Base-by-base conservation (phyloP, 2,797 vertebrate genomes). In the Oreochromis mossambicus region DNA sequence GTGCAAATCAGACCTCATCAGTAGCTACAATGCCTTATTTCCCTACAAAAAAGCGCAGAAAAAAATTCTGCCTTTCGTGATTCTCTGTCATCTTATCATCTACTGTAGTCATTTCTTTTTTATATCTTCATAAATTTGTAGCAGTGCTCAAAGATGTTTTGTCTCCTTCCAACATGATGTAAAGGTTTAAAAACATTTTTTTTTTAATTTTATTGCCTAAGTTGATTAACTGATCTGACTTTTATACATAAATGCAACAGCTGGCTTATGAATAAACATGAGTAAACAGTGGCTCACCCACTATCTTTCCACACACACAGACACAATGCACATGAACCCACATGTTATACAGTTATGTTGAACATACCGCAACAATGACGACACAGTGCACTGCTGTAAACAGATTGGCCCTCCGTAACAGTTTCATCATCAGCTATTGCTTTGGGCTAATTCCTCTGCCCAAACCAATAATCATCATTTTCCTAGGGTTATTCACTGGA, bases 1-100 rank as follows among this genome's bases (percentile, higher is more conserved):
- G 63, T 92, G 78, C 84, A 86, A 88, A 88, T 90, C 32, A 61
- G 46, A 2, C 36, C 54, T 83, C 77, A 52, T 85, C 78, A 82
- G 78, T 56, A 52, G 58, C 77, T 48, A 6, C 81, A 41, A 54
- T 38, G 10, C 55, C 32, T 66, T 13, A n/a, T 50, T 75, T 50
- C 68, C 17, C 5, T 0, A 48, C 10, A 19, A 75, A 73, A 73
- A 73, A 48, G 43, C 0, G 0, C 13, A 19, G 6, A 48, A 29
- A 38, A 38, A 24, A 1, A 0, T 36, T 61, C 17, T 48, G 43
- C 43, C 68, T 50, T 13, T 13, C 3, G 0, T 50, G 26, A 50
- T 50, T 66, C n/a, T 66, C 34, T 41, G 34, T 21, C 36, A 41
- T 21, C 61, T 66, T 48, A 48, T 32, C 26, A 17, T 50, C 7